Evolutionary conservation across 1,140 invertebrate genomes (phyloP), one percentile per base, ranked within the genome.

Genomic region (Pissodes strobi): DNA sequence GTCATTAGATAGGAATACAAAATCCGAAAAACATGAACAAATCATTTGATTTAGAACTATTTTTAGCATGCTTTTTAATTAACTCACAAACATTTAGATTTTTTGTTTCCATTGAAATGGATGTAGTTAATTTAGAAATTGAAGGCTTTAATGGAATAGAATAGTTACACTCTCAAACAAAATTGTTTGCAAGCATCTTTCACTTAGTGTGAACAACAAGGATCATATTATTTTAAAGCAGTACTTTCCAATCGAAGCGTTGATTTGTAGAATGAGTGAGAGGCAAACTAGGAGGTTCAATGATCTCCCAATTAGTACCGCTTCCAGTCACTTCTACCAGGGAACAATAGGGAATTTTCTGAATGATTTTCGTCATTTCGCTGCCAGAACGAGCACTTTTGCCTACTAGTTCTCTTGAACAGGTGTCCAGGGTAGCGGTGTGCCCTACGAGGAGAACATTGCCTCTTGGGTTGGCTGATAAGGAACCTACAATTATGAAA

Each of bases 371-470:
- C 5, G 86, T 85, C 71, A 94, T 82, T 66, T 90, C 89, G 15
- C 82, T 80, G 15, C 84, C 79, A 25, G 81, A 81, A 38, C 89
- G 82, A 3, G 88, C 81, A 22, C 76, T 77, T 19, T 86, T 82
- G 0, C 91, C 91, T 9, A 88, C 82, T 17, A 96, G 76, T 69
- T 93, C 88, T 39, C 88, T 80, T 9, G 90, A 90, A 71, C 89
- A 92, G 3, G 90, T 86, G 70, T 95, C 93, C 41, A 96, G 75
- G 0, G 92, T 92, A 1, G 91, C 87, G 1, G 94, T 92, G 82
- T 97, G 95, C 0, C 88, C 76, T 2, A 78, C 72, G n/a, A 78
- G 57, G 12, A 78, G 58, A 18, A 78, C 62, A 60, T 76, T 75
- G 17, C 74, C 75, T 38, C 23, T 68, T 3, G 48, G 39, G 18